Evolutionary conservation across 2,113 vertebrate species (phyloP).

Genomic region (Heterochromis multidens): DNA sequence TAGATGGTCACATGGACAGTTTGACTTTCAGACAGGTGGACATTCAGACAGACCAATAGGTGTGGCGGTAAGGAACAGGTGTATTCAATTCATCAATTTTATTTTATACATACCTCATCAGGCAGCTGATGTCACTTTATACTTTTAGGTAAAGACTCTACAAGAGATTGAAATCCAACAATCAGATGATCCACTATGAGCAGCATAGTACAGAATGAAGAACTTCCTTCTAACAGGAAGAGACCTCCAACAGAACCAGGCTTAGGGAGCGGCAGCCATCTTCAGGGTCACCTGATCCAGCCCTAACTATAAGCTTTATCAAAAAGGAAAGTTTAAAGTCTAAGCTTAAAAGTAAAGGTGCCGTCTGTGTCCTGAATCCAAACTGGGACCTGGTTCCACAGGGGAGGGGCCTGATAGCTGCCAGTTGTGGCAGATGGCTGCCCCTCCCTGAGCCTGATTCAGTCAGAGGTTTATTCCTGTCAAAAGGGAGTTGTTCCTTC

Average conservation of each 20-base stretch:
- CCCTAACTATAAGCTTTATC: not conserved
- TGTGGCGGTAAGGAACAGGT: not conserved
- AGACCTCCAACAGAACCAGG: too few species aligned
- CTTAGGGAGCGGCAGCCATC: too few species aligned
- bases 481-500: not conserved
- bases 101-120: not conserved
- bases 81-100: not conserved
- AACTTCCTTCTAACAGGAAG: fast-evolving
- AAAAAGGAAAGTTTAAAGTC: not conserved
- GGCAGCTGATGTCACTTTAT: not conserved
- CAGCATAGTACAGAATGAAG: not conserved
- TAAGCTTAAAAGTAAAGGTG: not conserved
- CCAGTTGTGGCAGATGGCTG: not conserved
- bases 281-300: not conserved
- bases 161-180: not conserved
- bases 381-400: not conserved
- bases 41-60: not conserved
- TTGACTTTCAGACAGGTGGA: not conserved
- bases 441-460: not conserved
- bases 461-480: not conserved
- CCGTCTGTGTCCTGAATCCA: not conserved
- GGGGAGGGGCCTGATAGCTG: fast-evolving
- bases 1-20: not conserved
- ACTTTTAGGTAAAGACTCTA: not conserved
- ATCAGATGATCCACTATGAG: not conserved